A percentile compares a stretch with the other conserved stretches of the same genome.
Evolutionary conservation across 2,797 vertebrate genomes (phyloP).

Genomic region (Staurois parvus): DNA sequence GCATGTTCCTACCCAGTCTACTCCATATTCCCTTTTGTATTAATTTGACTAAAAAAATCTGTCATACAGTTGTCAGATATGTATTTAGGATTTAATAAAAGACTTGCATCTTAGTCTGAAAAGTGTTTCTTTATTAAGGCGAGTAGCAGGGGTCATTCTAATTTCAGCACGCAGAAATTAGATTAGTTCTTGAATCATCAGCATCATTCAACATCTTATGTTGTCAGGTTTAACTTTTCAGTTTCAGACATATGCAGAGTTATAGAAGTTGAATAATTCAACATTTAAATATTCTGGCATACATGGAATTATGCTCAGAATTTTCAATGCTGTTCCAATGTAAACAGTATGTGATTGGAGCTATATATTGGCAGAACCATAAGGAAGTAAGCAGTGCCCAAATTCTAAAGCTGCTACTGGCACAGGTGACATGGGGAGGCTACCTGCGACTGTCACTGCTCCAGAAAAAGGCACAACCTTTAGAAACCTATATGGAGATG

Average conservation of each 20-base stretch:
- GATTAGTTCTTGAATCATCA: slow-evolving; percentile 40
- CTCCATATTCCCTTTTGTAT: slow-evolving; percentile 44
- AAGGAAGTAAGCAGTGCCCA: no score
- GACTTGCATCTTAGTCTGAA: slow-evolving; percentile 5
- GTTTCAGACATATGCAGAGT: neutral
- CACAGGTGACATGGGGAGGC: no score
- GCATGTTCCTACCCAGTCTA: slow-evolving; percentile 37
- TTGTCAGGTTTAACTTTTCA: slow-evolving; percentile 3
- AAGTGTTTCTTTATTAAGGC: slow-evolving; percentile 19
- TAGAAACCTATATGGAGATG: no score
- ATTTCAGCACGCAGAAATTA: slow-evolving; percentile 33
- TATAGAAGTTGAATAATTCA: neutral
- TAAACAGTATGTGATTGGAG: neutral
- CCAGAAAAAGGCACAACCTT: no score
- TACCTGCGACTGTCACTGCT: no score
- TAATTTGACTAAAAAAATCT: slow-evolving; percentile 49
- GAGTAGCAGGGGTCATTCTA: slow-evolving; percentile 36
- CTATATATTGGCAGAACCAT: no score
- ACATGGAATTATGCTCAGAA: neutral
- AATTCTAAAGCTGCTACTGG: no score
- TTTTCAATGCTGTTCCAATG: neutral
- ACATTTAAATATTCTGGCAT: neutral
- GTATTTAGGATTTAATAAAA: slow-evolving; percentile 46
- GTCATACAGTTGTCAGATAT: slow-evolving; percentile 29
- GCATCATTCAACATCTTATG: slow-evolving; percentile 11